phyloP scores from a whole-genome alignment of 1,140 invertebrate species.

The Nautilus pompilius region DNA sequence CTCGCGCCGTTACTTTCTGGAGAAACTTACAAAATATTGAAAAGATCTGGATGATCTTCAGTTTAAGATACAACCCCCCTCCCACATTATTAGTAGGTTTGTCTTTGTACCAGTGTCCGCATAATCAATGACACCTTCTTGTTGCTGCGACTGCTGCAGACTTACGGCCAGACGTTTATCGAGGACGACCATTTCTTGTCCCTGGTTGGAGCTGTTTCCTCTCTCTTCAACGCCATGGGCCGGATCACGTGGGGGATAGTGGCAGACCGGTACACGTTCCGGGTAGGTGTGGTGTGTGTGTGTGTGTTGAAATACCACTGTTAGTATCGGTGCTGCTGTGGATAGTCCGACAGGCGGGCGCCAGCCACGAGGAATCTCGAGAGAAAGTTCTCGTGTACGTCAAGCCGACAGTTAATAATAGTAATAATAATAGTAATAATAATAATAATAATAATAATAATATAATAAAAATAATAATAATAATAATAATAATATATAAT shows the following conservation, averaged over 20 bases:
- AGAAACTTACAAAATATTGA: no score
- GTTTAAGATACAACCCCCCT: no score
- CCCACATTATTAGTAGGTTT: no score
- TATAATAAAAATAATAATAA: no score
- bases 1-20: no score
- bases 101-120: no score
- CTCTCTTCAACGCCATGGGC: conserved; percentile 55
- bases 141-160: no score
- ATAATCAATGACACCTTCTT: no score
- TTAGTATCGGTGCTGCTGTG: not conserved
- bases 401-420: no score
- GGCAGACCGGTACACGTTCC: conserved; percentile 50
- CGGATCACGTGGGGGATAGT: conserved; percentile 54
- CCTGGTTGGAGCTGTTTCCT: conserved; percentile 50
- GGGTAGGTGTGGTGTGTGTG: conserved; percentile 19
- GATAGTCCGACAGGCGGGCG: not conserved
- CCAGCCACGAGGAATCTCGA: not conserved
- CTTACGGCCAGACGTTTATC: conserved; percentile 57
- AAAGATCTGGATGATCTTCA: no score
- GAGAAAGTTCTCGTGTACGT: not conserved
- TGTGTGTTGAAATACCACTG: not conserved
- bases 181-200: conserved; percentile 56
- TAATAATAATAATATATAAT: no score
- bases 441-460: not conserved
- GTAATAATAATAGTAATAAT: not conserved